Percentiles rank a stretch among this genome's conserved stretches.
Conservation (phyloP, 2,113 vertebrate species). For the Pterocles gutturalis region DNA sequence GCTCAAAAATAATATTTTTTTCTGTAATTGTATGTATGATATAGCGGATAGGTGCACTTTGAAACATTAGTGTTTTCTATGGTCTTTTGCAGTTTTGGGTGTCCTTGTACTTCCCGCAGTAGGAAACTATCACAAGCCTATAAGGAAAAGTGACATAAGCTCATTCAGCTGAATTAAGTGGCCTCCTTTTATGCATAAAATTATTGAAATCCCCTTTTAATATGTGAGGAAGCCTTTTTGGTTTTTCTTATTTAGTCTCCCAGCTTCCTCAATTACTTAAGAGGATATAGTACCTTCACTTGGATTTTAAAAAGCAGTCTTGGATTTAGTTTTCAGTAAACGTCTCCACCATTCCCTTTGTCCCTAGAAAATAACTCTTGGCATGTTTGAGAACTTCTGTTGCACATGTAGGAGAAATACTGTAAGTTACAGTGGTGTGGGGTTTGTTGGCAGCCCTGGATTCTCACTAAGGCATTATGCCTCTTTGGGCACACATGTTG, state of each 20-base stretch:
- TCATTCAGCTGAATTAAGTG: neutral
- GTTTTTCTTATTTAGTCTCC: neutral
- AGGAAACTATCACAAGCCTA: neutral
- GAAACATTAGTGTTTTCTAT: neutral
- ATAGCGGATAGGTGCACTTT: neutral
- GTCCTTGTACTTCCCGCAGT: neutral
- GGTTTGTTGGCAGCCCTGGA: neutral
- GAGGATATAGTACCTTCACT: neutral
- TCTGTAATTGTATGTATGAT: neutral
- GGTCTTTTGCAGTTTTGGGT: neutral
- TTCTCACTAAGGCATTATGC: neutral
- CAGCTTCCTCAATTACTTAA: neutral
- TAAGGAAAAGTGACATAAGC: neutral
- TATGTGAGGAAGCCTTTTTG: neutral
- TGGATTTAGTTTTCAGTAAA: neutral
- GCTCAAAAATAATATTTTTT: neutral
- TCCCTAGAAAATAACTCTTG: neutral
- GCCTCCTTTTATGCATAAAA: neutral
- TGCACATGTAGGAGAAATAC: neutral
- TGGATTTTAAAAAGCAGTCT: neutral
- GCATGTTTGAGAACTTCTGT: neutral
- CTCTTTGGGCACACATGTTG: rapidly evolving
- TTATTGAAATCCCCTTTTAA: neutral
- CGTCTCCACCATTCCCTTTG: neutral
- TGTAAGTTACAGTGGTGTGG: neutral